Percentiles rank a stretch among this genome's conserved stretches.
Evolutionary conservation across 2,113 vertebrate genomes (phyloP).

Genomic region (Semicossyphus pulcher): DNA sequence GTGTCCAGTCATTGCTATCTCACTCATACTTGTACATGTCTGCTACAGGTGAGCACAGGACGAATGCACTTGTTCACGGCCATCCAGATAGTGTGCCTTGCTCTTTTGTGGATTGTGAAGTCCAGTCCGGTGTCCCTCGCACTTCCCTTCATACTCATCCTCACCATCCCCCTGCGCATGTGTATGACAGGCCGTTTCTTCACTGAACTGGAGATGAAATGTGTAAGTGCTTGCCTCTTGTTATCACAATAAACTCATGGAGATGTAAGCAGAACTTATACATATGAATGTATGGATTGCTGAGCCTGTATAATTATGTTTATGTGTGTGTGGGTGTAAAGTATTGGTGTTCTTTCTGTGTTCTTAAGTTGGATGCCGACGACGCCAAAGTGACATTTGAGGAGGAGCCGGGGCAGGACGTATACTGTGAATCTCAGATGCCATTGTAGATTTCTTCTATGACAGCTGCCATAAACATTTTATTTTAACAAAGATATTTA

Average conservation of each 20-base stretch:
- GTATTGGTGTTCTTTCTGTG: not conserved
- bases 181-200: constrained; percentile 89
- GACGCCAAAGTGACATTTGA: constrained; percentile 88
- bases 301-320: not conserved
- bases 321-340: constrained; percentile 1
- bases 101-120: constrained; percentile 88
- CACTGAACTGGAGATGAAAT: constrained; percentile 89
- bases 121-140: constrained; percentile 86
- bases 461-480: constrained; percentile 27
- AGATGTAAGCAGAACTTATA: not conserved
- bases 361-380: constrained; percentile 89
- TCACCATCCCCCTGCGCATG: constrained; percentile 92
- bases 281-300: not conserved
- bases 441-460: constrained; percentile 77
- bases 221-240: constrained; percentile 80
- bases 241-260: not conserved
- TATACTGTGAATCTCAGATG: constrained; percentile 93
- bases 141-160: constrained; percentile 93
- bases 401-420: constrained; percentile 88
- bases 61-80: constrained; percentile 94
- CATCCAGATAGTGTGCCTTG: constrained; percentile 88
- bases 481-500: constrained; percentile 42
- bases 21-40: constrained; percentile 18
- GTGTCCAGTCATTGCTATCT: not conserved
- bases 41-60: constrained; percentile 90